phyloP scores from a whole-genome alignment of 1,140 invertebrate species.

The Scylla paramamosain region DNA sequence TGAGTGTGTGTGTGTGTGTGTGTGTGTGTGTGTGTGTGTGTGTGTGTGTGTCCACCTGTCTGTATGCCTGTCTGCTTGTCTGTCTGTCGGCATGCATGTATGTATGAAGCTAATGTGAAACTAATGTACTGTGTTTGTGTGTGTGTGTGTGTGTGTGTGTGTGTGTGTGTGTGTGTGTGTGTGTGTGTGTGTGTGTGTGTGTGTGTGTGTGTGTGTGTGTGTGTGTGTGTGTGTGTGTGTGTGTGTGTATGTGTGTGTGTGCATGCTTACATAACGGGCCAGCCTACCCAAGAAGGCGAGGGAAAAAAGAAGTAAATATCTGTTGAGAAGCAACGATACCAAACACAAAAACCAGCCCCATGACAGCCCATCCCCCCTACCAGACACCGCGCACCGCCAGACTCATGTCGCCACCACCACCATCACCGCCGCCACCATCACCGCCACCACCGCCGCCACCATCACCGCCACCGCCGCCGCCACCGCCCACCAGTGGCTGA shows the following conservation, averaged over 20 bases:
- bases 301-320: not conserved
- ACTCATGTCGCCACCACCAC: not conserved
- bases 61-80: not conserved
- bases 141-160: constrained; percentile 20
- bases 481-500: not conserved
- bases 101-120: too few species aligned
- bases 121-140: not conserved
- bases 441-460: not conserved
- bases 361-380: not conserved
- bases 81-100: not conserved
- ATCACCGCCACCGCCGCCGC: too few species aligned
- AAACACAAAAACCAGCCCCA: not conserved
- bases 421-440: not conserved
- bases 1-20: not conserved
- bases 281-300: not conserved
- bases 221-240: constrained; percentile 20
- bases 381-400: not conserved
- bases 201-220: constrained; percentile 5
- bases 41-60: not conserved
- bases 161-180: constrained; percentile 20
- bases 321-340: not conserved
- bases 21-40: constrained; percentile 5
- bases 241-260: not conserved
- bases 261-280: not conserved
- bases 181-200: not conserved